Conservation (phyloP, 1,140 invertebrate species). For the Nephila pilipes region DNA sequence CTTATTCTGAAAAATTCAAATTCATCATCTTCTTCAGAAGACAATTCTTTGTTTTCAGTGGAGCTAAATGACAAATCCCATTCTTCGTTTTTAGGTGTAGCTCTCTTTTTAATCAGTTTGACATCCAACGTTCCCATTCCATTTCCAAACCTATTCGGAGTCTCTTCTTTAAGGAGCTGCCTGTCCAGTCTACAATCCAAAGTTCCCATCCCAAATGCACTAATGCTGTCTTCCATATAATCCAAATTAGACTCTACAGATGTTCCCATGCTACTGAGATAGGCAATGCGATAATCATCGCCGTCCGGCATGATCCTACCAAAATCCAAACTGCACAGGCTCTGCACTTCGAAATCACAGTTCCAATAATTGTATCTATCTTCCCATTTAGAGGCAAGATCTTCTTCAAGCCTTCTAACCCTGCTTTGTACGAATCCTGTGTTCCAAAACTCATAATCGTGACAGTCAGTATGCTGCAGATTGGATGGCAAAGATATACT, state of each 20-base stretch:
- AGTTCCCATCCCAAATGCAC: background rate
- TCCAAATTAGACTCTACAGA: slow-evolving; percentile 63
- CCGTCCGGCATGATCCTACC: slow-evolving; percentile 45
- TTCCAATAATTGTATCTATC: background rate
- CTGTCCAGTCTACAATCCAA: background rate
- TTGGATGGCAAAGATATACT: slow-evolving; percentile 50
- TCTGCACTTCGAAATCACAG: slow-evolving; percentile 55
- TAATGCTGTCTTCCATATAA: slow-evolving; percentile 44
- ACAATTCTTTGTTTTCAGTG: slow-evolving; percentile 18
- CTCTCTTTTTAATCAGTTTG: slow-evolving; percentile 19
- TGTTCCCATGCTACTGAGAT: slow-evolving; percentile 57
- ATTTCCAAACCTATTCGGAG: background rate
- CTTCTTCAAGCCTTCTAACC: slow-evolving; percentile 63
- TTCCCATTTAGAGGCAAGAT: slow-evolving; percentile 28
- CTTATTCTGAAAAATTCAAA: slow-evolving; percentile 31
- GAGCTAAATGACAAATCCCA: slow-evolving; percentile 62
- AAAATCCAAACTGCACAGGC: slow-evolving; percentile 61
- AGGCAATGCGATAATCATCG: slow-evolving; percentile 65
- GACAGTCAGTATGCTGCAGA: background rate
- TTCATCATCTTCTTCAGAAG: slow-evolving; percentile 57
- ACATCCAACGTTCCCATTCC: slow-evolving; percentile 48
- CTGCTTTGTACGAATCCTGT: slow-evolving; percentile 55
- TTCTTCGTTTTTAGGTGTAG: background rate
- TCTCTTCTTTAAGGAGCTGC: background rate
- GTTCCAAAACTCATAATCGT: slow-evolving; percentile 61